Conservation (phyloP, 2,888 invertebrate species). For the Quadroppia sp. region DNA sequence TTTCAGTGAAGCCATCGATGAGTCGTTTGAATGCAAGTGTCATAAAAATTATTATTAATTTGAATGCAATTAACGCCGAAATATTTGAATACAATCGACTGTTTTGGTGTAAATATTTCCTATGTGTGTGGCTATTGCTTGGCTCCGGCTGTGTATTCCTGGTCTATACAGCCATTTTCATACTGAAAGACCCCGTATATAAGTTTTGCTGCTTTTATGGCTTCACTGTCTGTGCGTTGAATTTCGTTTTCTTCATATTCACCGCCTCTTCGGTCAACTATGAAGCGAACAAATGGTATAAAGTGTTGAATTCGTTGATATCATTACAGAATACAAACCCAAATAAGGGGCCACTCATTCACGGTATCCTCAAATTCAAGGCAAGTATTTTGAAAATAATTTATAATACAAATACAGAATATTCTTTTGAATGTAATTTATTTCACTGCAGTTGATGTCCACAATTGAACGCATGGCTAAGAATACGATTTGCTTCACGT, state of each 20-base stretch:
- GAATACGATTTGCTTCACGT: background rate
- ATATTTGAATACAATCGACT: background rate
- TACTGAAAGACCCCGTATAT: background rate
- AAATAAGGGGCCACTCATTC: background rate
- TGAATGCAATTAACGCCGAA: background rate
- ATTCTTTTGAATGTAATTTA: background rate
- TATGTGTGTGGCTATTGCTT: no score
- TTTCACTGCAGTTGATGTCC: background rate
- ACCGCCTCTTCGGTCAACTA: slow-evolving; percentile 6
- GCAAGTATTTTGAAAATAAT: no score
- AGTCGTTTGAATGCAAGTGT: background rate
- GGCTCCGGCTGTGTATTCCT: background rate
- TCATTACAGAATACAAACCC: background rate
- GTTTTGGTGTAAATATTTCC: no score
- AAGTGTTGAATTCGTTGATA: slow-evolving; percentile 3
- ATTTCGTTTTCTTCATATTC: background rate
- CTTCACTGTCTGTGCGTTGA: background rate
- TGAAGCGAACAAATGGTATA: background rate
- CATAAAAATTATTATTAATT: background rate
- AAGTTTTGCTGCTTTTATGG: background rate
- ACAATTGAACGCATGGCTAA: background rate
- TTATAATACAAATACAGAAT: background rate
- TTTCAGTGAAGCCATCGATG: no score
- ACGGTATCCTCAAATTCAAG: background rate
- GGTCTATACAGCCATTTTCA: background rate